Evolutionary conservation across 92 coral and sea anemone genomes (phyloP).

Genomic region (Micromussa lordhowensis): DNA sequence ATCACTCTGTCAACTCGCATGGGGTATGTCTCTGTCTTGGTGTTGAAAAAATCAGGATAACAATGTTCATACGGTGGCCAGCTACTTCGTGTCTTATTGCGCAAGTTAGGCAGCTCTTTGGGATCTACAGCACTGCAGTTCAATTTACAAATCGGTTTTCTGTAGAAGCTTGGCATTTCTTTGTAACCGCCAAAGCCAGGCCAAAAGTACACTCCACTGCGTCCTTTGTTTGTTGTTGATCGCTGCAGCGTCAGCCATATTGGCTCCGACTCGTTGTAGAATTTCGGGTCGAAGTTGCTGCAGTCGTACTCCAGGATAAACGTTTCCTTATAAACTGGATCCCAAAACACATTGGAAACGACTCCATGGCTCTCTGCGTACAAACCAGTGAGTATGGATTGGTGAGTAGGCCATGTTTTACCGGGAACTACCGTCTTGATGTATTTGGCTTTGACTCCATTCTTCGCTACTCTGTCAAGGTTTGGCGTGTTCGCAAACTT

Average conservation of each 20-base stretch:
- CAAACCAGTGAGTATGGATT: constrained; percentile 48
- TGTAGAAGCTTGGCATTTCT: background rate
- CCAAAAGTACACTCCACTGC: constrained; percentile 58
- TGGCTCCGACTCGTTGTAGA: constrained; percentile 59
- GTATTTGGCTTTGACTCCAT: constrained; percentile 61
- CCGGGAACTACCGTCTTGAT: constrained; percentile 37
- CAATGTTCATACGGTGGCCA: constrained; percentile 75
- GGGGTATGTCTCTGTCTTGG: constrained; percentile 57
- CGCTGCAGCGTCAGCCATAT: constrained; percentile 70
- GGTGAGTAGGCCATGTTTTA: constrained; percentile 64
- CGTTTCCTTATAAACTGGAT: constrained; percentile 43
- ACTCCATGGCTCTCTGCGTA: constrained; percentile 68
- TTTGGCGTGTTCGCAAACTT: constrained; percentile 64
- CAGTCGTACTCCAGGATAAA: constrained; percentile 58
- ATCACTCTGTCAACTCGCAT: constrained; percentile 70
- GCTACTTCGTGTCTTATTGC: constrained; percentile 58
- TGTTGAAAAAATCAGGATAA: constrained; percentile 62
- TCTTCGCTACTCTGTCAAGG: constrained; percentile 65
- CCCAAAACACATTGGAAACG: constrained; percentile 60
- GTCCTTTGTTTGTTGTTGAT: too few species aligned
- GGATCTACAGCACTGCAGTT: background rate
- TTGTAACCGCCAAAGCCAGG: constrained; percentile 3
- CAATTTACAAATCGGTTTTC: background rate
- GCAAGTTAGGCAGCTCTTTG: background rate
- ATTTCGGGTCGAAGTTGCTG: constrained; percentile 52